Evolutionary conservation across 2,797 vertebrate species (phyloP), one percentile per base, ranked within the genome.

Genomic region (Cephalopachus bancanus): DNA sequence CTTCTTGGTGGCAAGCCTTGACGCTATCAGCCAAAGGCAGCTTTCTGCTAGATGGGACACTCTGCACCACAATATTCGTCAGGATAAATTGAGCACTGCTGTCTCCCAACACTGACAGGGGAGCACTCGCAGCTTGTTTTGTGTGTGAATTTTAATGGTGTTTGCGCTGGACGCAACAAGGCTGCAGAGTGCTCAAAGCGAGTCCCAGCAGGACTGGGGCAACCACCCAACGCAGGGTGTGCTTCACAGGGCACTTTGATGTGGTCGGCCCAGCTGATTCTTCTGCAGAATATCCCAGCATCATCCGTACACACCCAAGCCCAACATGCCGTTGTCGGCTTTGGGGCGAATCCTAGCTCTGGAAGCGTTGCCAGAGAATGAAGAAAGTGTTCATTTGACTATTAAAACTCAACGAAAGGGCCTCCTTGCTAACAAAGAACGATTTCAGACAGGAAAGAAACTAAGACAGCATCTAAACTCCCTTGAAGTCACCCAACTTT

Each of bases 391-490:
- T 67, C 51, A 67, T 83, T 81, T 95, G 72, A 92, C 83, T 59
- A 72, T 80, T 78, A 84, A 91, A 84, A 80, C 76, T 89, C 89
- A 80, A 94, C 89, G 76, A 78, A 89, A 87, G 90, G 76, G 84
- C 19, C 59, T 92, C 87, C 65, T 92, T 92, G 84, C 87, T 80
- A 94, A 78, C 75, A 83, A 83, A 76, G 83, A 91, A 67, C 71
- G 44, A 76, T 71, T 93, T 75, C 87, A 94, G 60, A 71, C 20
- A 79, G 83, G 80, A 92, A 87, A 92, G 24, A 83, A 89, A 57
- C 59, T 74, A 86, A 28, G 20, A 26, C 30, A 57, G 15, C 28
- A 33, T 28, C n/a, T 53, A 26, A 89, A n/a, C 30, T 57, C 19
- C 78, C 15, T 44, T 24, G 59, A 83, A 85, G 55, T 49, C 69